A percentile compares a stretch with the other conserved stretches of the same genome.
These are phyloP conservation scores for Chaunax sp. DNA, from an alignment of 2,797 vertebrate genomes.

Conservation along the genomic window DNA sequence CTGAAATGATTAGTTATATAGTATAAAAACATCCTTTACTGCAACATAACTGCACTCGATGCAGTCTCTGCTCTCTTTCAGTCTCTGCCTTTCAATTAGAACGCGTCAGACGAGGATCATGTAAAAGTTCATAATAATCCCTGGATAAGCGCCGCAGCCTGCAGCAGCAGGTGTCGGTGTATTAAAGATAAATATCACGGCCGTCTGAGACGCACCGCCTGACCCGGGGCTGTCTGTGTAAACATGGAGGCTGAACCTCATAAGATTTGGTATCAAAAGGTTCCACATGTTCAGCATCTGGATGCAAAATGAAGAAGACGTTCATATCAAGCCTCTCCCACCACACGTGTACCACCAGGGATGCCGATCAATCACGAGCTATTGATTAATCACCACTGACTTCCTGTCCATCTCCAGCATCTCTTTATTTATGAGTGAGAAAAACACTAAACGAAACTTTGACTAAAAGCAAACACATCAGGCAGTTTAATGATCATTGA, in stretches of 20 bases:
- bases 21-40: background rate
- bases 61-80: background rate
- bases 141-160: slow-evolving; percentile 14
- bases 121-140: slow-evolving; percentile 32
- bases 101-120: slow-evolving; percentile 6
- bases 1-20: too few species aligned
- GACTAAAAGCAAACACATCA: too few species aligned
- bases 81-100: slow-evolving; percentile 5
- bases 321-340: background rate
- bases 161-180: slow-evolving; percentile 37
- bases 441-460: too few species aligned
- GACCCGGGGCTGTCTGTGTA: slow-evolving; percentile 22
- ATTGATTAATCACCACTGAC: slow-evolving; percentile 5
- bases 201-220: slow-evolving; percentile 21
- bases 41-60: background rate
- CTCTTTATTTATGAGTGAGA: too few species aligned
- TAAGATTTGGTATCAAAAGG: slow-evolving; percentile 16
- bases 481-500: too few species aligned
- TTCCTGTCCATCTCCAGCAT: too few species aligned
- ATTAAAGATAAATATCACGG: slow-evolving; percentile 48
- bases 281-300: slow-evolving; percentile 25
- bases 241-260: slow-evolving; percentile 8
- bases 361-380: background rate
- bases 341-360: background rate
- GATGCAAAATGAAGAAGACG: background rate